These are phyloP conservation scores for Chrysolina americana DNA, from an alignment of 2,888 invertebrate genomes.

Conservation along the genomic window DNA sequence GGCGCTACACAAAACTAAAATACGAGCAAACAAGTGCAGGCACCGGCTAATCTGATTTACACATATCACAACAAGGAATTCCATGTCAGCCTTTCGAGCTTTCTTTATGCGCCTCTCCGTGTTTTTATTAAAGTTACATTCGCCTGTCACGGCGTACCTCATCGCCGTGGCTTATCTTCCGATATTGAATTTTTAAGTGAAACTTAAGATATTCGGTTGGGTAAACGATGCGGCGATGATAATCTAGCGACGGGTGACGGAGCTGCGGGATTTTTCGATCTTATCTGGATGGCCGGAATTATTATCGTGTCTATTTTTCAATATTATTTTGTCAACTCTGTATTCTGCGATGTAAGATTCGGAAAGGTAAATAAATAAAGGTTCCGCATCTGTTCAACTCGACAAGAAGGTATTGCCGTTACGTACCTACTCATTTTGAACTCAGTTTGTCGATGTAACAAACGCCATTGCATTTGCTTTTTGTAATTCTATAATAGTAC, in stretches of 20 bases:
- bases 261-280: background rate
- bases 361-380: too few relatives aligned
- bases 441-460: too few relatives aligned
- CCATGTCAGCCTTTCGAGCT: conserved; percentile 38
- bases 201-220: conserved; percentile 17
- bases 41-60: conserved; percentile 51
- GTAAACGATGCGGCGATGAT: background rate
- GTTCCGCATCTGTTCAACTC: too few relatives aligned
- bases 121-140: conserved; percentile 50
- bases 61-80: conserved; percentile 50
- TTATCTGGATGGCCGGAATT: background rate
- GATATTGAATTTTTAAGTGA: conserved; percentile 44
- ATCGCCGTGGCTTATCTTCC: conserved; percentile 39
- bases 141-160: conserved; percentile 46
- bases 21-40: conserved; percentile 45
- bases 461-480: too few relatives aligned
- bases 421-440: too few relatives aligned
- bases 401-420: too few relatives aligned
- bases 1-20: conserved; percentile 50
- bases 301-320: background rate
- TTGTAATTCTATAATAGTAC: too few relatives aligned
- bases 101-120: conserved; percentile 26
- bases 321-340: too few relatives aligned
- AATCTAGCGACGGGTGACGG: conserved; percentile 7
- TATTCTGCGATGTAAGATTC: too few relatives aligned